Conservation (phyloP, 2,797 vertebrate species). For the Hemibagrus guttatus region DNA sequence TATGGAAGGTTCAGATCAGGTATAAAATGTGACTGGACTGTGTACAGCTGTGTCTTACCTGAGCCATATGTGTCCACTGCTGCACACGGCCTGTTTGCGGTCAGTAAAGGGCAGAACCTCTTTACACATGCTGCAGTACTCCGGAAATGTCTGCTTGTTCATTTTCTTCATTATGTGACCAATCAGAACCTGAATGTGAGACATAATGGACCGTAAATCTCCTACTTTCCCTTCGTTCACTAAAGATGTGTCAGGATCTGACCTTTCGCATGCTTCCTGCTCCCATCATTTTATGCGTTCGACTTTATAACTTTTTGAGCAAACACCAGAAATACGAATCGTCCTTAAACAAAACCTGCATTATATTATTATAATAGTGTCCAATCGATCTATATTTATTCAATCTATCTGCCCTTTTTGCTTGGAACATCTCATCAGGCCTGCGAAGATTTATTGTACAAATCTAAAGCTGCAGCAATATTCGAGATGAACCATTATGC, state of each 20-base stretch:
- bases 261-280: slow-evolving; percentile 3
- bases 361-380: slow-evolving; percentile 26
- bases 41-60: slow-evolving; percentile 74
- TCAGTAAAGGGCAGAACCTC: slow-evolving; percentile 89
- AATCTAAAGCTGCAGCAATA: slow-evolving; percentile 28
- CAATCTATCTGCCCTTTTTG: slow-evolving; percentile 28
- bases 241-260: slow-evolving; percentile 3
- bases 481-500: slow-evolving; percentile 29
- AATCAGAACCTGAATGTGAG: slow-evolving; percentile 84
- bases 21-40: neutral
- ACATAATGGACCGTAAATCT: slow-evolving; percentile 1
- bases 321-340: slow-evolving; percentile 11
- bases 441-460: slow-evolving; percentile 20
- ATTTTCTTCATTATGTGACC: slow-evolving; percentile 95
- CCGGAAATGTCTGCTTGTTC: slow-evolving; percentile 93
- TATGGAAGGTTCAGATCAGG: neutral
- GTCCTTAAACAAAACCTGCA: slow-evolving; percentile 11
- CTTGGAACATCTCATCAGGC: slow-evolving; percentile 3
- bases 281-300: slow-evolving; percentile 16
- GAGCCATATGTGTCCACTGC: slow-evolving; percentile 94
- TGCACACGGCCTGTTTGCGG: slow-evolving; percentile 83
- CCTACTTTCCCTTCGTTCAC: neutral
- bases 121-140: slow-evolving; percentile 91
- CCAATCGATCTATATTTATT: slow-evolving; percentile 26
- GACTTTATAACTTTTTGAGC: slow-evolving; percentile 38